A percentile compares a stretch with the other conserved stretches of the same genome.
phyloP scores from a whole-genome alignment of 2,888 invertebrate genomes.

The Graphium colonna region DNA sequence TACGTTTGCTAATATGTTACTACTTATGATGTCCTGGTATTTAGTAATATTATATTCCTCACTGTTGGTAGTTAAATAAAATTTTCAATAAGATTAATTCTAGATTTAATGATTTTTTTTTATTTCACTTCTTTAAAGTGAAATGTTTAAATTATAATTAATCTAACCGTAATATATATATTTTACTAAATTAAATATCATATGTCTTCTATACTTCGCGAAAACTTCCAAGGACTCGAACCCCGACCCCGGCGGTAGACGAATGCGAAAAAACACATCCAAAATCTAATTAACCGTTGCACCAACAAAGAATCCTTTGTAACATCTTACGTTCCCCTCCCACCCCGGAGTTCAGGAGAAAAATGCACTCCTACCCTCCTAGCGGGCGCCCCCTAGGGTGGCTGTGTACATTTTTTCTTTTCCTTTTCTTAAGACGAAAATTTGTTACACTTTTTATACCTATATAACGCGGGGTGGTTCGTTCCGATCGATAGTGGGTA shows the following conservation, averaged over 20 bases:
- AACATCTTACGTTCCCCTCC: conserved; percentile 67
- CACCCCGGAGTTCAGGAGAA: conserved; percentile 65
- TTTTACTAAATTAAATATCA: no score
- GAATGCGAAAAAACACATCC: conserved; percentile 37
- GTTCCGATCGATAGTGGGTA: conserved; percentile 65
- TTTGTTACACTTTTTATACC: conserved; percentile 81
- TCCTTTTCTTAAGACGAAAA: conserved; percentile 81
- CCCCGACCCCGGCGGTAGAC: not conserved
- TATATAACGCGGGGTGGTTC: conserved; percentile 60
- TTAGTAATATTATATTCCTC: no score
- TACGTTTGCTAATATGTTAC: no score
- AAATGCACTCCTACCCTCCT: conserved; percentile 56
- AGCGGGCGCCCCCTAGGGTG: conserved; percentile 50
- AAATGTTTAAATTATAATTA: no score
- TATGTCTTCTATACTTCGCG: no score
- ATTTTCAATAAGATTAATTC: no score
- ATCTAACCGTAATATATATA: no score
- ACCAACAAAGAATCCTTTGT: conserved; percentile 73
- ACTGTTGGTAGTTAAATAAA: no score
- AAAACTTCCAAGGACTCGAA: no score
- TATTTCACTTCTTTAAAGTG: no score
- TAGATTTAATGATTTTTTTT: no score
- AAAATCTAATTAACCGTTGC: conserved; percentile 45
- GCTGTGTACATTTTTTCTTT: conserved; percentile 79
- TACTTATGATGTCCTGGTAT: no score